Evolutionary conservation across 2,888 invertebrate genomes (phyloP), one percentile per base, ranked within the genome.

Genomic region (Panopea generosa): DNA sequence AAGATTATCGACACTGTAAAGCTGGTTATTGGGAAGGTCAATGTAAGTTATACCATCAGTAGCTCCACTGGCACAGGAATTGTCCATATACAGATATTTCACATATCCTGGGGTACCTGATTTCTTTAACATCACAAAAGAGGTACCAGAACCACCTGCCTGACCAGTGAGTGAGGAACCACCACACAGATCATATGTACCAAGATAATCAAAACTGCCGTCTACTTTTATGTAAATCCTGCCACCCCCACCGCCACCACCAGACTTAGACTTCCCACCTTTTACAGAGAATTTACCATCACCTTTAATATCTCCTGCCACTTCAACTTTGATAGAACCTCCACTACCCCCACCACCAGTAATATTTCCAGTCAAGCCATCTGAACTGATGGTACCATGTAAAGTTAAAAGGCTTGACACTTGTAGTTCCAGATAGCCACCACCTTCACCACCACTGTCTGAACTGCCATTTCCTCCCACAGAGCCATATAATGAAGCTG

Each of bases 171-270:
- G 56, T 7, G 83, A 78, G 9, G 75, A 79, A 7, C 88, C 88
- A 50, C 87, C 87, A 22, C 60, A 72, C 1, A 83, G 47, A 7
- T 38, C 43, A 40, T 77, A 84, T 1, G 24, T 63, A 7, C 87
- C 88, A 14, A 77, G 76, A 55, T 70, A 88, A 38, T 85, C 82
- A 68, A 76, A 86, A n/a, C 73, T 56, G 20, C 73, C 77, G 7
- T 50, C 29, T 2, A 82, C 75, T 18, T 59, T 27, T 3, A 87
- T 26, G 14, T 67, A 33, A 3, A 86, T 68, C 52, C 88, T 76
- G 27, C 88, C 88, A 24, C 86, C 88, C 33, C 88, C 87, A 18
- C 87, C 87, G 14, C 86, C 87, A 38, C 85, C 85, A 52, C 80
- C 77, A 2, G 53, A 57, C 7, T 57, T 77, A 22, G 77, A 66